Evolutionary conservation across 2,888 invertebrate species (phyloP).

Genomic region (Gymnocheta viridis): DNA sequence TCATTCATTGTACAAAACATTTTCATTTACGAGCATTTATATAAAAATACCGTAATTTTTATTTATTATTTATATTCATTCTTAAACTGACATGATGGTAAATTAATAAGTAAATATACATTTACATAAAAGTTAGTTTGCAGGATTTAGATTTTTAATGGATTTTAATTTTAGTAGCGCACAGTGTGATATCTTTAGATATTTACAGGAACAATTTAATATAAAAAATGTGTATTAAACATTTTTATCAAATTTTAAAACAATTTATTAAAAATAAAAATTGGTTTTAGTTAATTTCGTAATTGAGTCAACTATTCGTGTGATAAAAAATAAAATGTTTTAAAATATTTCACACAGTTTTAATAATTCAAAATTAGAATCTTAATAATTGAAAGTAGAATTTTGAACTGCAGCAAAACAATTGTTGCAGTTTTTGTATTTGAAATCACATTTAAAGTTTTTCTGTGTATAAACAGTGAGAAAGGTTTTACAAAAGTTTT

Average conservation of each 20-base stretch:
- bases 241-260: background rate
- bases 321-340: no score
- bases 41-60: background rate
- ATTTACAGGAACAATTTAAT: background rate
- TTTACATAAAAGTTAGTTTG: background rate
- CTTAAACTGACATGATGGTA: slow-evolving; percentile 4
- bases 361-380: no score
- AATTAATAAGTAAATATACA: background rate
- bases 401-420: no score
- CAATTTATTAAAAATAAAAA: background rate
- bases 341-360: no score
- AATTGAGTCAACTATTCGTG: no score
- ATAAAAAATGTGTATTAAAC: background rate
- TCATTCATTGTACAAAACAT: slow-evolving; percentile 8
- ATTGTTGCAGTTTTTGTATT: no score
- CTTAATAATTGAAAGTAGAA: no score
- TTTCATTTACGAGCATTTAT: background rate
- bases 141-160: background rate
- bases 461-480: no score
- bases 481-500: no score
- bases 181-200: background rate
- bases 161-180: background rate
- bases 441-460: no score
- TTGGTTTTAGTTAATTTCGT: no score
- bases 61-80: slow-evolving; percentile 7